A percentile compares a stretch with the other conserved stretches of the same genome.
phyloP scores from a whole-genome alignment of 23 tunicate genomes.

The Clavelina lepadiformis region DNA sequence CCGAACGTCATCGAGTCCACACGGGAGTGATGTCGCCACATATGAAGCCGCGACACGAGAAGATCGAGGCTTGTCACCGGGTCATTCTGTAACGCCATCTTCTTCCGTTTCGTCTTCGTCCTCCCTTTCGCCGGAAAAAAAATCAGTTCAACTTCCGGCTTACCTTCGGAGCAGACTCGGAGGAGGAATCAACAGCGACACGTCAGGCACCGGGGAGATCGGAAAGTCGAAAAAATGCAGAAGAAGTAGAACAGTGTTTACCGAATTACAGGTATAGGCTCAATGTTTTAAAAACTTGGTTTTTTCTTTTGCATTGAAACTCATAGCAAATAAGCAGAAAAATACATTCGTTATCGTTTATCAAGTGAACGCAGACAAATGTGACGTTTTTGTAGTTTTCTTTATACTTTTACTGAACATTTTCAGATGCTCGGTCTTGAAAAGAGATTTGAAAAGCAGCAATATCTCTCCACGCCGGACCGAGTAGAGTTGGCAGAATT shows the following conservation, averaged over 20 bases:
- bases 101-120: conserved; percentile 18
- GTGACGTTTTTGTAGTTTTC: too few species aligned
- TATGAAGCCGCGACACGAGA: not conserved
- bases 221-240: conserved; percentile 79
- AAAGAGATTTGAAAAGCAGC: conserved; percentile 79
- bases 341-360: not conserved
- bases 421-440: conserved; percentile 88
- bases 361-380: too few species aligned
- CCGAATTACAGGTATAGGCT: conserved; percentile 88
- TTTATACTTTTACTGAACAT: too few species aligned
- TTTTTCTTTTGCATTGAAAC: too few species aligned
- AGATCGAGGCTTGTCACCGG: not conserved
- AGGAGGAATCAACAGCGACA: conserved; percentile 6
- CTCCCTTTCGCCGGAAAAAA: conserved; percentile 16
- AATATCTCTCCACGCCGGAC: conserved; percentile 92
- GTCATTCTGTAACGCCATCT: conserved; percentile 19
- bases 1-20: not conserved
- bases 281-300: not conserved
- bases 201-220: not conserved
- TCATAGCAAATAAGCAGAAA: not conserved
- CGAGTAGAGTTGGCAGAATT: conserved; percentile 80
- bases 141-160: conserved; percentile 47
- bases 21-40: not conserved
- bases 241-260: conserved; percentile 88
- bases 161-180: conserved; percentile 41